Evolutionary conservation across 30 jellyfish, hydroid and myxozoan genomes (phyloP), one percentile per base, ranked within the genome.

Genomic region (Haliclystus octoradiatus): DNA sequence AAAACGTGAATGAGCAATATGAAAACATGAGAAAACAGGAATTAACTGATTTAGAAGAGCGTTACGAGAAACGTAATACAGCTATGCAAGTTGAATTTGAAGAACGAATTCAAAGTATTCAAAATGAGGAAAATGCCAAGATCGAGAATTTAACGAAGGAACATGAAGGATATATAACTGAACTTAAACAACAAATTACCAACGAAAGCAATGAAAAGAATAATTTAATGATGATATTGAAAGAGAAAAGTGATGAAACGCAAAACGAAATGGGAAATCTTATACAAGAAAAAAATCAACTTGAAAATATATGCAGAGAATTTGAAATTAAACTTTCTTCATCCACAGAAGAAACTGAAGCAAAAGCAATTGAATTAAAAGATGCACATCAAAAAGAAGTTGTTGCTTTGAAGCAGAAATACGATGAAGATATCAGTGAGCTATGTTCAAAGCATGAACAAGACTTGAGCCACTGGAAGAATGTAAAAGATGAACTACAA

Each of bases 351-450:
- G 19, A 19, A 9, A 5, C 57, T 40, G 82, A 90, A 72, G 88
- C 82, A 26, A 79, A 72, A 52, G 64, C 80, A 23, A 67, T 75
- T 51, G 97, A 88, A 65, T 70, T 71, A 49, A 84, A 71, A 72
- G 82, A 82, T 50, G 62, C 60, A 26, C 85, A 74, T 33, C 71
- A 60, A 9, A 52, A 57, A 50, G 57, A 40, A 40, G 57, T 19
- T 40, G 14, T 40, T 19, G 19, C 19, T 40, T 19, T 40, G 57
- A 40, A 40, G 19, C 69, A 69, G 46, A 66, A 63, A 14, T 34
- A 29, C 40, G 14, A 52, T 25, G 76, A 49, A 26, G 57, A 49
- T 19, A 50, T n/a, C n/a, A 73, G 40, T 31, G 79, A 60, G 68
- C 66, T 63, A 32, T 35, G 14, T 31, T 63, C 60, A 26, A 52